These are phyloP conservation scores for Spodoptera exigua DNA, from an alignment of 2,888 invertebrate species.

Conservation along the genomic window DNA sequence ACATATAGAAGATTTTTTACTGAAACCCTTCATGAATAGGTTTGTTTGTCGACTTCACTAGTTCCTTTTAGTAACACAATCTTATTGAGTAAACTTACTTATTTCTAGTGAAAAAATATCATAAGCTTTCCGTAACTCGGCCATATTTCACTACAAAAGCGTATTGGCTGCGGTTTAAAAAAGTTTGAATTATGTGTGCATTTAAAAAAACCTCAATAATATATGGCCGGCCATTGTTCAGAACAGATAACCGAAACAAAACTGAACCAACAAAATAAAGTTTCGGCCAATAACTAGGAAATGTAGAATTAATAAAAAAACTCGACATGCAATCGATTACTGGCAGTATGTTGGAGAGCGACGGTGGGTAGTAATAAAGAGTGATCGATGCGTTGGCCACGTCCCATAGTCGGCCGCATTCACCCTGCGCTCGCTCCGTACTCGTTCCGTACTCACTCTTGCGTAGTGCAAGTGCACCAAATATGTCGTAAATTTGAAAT, in stretches of 20 bases:
- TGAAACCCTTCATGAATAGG: too few species aligned
- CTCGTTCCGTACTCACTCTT: slow-evolving; percentile 7
- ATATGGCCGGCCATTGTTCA: slow-evolving; percentile 2
- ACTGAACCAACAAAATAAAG: slow-evolving; percentile 33
- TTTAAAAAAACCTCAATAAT: slow-evolving; percentile 17
- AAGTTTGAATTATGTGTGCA: not conserved
- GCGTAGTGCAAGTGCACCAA: slow-evolving; percentile 28
- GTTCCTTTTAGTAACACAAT: too few species aligned
- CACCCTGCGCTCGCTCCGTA: slow-evolving; percentile 8
- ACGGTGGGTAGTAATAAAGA: slow-evolving; percentile 51
- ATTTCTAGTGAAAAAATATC: too few species aligned
- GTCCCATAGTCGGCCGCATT: slow-evolving; percentile 22
- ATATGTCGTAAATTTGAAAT: slow-evolving; percentile 71
- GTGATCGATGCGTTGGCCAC: slow-evolving; percentile 60
- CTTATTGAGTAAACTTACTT: too few species aligned
- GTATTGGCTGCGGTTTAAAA: not conserved
- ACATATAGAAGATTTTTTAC: too few species aligned
- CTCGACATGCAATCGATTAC: slow-evolving; percentile 49
- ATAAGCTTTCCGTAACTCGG: too few species aligned
- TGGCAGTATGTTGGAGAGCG: slow-evolving; percentile 43
- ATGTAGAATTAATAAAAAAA: slow-evolving; percentile 52
- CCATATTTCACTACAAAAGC: too few species aligned
- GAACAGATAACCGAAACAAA: slow-evolving; percentile 20
- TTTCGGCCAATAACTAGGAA: slow-evolving; percentile 42
- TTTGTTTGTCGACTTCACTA: too few species aligned